Evolutionary conservation across 1,140 invertebrate species (phyloP).

Genomic region (Panulirus ornatus): DNA sequence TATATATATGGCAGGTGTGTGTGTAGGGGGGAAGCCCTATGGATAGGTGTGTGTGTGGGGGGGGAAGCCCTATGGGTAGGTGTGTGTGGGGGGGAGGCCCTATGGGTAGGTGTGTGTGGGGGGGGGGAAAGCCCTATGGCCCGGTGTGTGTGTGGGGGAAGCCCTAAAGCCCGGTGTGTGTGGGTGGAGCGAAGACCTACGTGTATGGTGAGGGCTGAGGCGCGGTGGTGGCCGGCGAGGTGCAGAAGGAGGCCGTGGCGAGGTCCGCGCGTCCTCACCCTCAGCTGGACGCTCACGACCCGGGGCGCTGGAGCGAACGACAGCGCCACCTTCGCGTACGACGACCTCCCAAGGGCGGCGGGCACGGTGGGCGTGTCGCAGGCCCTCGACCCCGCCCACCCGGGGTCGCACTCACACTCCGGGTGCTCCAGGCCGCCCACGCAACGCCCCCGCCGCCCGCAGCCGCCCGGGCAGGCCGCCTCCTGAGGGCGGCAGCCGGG

Average conservation of each 20-base stretch:
- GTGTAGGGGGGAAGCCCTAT: too few relatives aligned
- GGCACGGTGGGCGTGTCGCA: conserved; percentile 36
- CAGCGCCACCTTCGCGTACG: conserved; percentile 96
- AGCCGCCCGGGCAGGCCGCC: conserved; percentile 34
- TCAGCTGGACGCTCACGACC: conserved; percentile 92
- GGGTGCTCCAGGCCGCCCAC: conserved; percentile 29
- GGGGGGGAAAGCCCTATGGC: too few relatives aligned
- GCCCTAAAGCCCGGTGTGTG: too few relatives aligned
- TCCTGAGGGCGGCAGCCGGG: conserved; percentile 41
- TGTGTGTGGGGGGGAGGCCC: too few relatives aligned
- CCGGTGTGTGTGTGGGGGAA: background rate
- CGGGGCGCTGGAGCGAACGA: conserved; percentile 95
- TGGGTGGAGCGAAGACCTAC: background rate
- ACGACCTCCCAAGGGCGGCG: conserved; percentile 80
- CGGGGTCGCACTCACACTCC: conserved; percentile 50
- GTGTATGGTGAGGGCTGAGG: conserved; percentile 29
- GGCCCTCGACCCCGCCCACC: conserved; percentile 24
- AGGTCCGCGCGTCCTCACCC: conserved; percentile 90
- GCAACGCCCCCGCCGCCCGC: conserved; percentile 40
- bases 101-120: too few relatives aligned
- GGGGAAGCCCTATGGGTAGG: too few relatives aligned
- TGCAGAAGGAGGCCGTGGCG: conserved; percentile 9
- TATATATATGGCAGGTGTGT: too few relatives aligned
- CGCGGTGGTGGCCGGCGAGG: conserved; percentile 22
- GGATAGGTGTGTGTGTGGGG: too few relatives aligned